Percentiles rank a stretch among this genome's conserved stretches.
phyloP scores from a whole-genome alignment of 2,113 vertebrate species.

The Catharus minimus region DNA sequence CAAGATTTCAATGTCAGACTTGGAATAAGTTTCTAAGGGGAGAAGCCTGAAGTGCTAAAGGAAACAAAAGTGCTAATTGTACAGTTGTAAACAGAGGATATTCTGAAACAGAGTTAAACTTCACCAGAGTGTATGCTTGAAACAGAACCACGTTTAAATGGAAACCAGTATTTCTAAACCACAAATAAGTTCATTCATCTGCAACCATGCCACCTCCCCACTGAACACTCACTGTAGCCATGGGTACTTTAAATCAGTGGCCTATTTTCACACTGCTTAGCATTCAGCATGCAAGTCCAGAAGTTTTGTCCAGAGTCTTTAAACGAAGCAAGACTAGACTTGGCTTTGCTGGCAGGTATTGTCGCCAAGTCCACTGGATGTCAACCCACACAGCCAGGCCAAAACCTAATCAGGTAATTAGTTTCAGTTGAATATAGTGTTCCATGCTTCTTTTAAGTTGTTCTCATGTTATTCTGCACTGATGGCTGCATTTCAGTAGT shows the following conservation, averaged over 20 bases:
- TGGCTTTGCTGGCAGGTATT: conserved; percentile 38
- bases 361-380: conserved; percentile 65
- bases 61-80: background rate
- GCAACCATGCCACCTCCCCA: background rate
- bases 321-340: conserved; percentile 59
- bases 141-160: background rate
- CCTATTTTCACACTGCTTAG: conserved; percentile 57
- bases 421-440: conserved; percentile 64
- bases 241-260: conserved; percentile 55
- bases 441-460: conserved; percentile 44
- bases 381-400: conserved; percentile 49
- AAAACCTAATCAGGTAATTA: conserved; percentile 69
- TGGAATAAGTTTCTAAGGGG: background rate
- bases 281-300: conserved; percentile 36
- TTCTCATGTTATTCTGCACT: conserved; percentile 27
- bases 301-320: conserved; percentile 46
- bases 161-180: background rate
- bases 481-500: conserved; percentile 45
- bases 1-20: background rate
- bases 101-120: background rate
- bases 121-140: background rate
- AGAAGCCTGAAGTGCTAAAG: background rate
- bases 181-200: background rate
- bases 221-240: background rate
- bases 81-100: background rate